phyloP scores from a whole-genome alignment of 2,797 vertebrate species.

The Danio albolineatus region DNA sequence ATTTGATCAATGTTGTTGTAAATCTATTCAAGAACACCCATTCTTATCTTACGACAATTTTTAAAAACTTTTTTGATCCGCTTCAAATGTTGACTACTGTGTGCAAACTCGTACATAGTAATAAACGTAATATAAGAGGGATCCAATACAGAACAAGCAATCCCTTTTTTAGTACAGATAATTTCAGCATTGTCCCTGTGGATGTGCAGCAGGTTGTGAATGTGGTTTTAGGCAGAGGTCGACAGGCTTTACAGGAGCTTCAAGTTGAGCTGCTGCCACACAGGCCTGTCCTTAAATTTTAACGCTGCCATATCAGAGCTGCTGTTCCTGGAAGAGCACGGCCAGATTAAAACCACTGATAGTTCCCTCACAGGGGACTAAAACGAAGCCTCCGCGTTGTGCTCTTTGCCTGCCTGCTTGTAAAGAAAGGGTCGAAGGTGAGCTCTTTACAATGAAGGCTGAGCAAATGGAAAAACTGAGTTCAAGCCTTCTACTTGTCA shows the following conservation, averaged over 20 bases:
- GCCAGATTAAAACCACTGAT: slow-evolving; percentile 51
- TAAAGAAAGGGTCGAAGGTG: slow-evolving; percentile 49
- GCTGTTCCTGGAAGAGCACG: slow-evolving; percentile 37
- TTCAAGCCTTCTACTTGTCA: slow-evolving; percentile 40
- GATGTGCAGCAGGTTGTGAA: neutral
- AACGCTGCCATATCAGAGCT: slow-evolving; percentile 35
- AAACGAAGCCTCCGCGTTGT: slow-evolving; percentile 51
- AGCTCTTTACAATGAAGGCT: slow-evolving; percentile 29
- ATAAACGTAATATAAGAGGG: too few species aligned
- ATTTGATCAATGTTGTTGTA: too few species aligned
- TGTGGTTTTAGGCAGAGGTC: neutral
- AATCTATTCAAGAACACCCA: too few species aligned
- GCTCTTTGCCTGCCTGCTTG: slow-evolving; percentile 27
- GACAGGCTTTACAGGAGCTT: slow-evolving; percentile 49
- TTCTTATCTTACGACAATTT: too few species aligned
- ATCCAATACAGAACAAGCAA: neutral
- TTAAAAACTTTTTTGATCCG: too few species aligned
- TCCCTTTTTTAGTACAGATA: neutral
- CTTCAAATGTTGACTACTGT: too few species aligned
- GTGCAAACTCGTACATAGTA: neutral
- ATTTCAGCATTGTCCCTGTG: neutral
- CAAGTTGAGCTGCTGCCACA: slow-evolving; percentile 43
- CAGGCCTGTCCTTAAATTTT: slow-evolving; percentile 32
- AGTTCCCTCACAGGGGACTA: slow-evolving; percentile 49
- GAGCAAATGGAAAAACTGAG: slow-evolving; percentile 65